Percentiles rank a stretch among this genome's conserved stretches.
Conservation (phyloP, 2,797 vertebrate genomes). For the Buceros bicornis region DNA sequence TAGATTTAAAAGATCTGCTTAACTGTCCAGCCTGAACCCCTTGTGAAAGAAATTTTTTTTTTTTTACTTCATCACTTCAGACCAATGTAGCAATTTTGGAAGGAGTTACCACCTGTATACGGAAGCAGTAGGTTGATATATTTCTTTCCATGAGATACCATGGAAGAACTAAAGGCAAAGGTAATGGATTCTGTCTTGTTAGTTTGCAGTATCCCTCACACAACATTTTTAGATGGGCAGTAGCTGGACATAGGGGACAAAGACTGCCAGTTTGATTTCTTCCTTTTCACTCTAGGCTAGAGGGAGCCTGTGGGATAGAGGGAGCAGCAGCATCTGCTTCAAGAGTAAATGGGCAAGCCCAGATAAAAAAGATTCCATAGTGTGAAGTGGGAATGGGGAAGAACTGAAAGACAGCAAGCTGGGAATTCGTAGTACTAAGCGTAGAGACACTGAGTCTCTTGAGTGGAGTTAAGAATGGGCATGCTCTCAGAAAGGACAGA, state of each 20-base stretch:
- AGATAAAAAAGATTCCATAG: neutral
- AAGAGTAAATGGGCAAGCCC: neutral
- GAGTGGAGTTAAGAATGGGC: neutral
- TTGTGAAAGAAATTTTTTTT: neutral
- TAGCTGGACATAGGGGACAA: neutral
- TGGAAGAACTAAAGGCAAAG: neutral
- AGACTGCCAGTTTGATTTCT: neutral
- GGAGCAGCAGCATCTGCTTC: neutral
- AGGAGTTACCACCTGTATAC: neutral
- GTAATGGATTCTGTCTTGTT: neutral
- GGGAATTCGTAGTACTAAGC: neutral
- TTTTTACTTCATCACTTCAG: neutral
- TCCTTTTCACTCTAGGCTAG: neutral
- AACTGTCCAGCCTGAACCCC: neutral
- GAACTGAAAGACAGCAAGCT: neutral
- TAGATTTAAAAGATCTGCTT: neutral
- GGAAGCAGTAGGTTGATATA: neutral
- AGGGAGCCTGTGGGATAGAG: neutral
- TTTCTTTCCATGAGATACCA: neutral
- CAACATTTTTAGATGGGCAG: neutral
- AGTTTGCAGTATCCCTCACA: neutral
- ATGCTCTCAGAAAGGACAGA: neutral
- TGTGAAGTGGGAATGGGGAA: neutral
- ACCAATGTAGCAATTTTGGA: accelerated
- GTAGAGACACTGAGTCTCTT: neutral